Evolutionary conservation across 2,113 vertebrate genomes (phyloP), one percentile per base, ranked within the genome.

Genomic region (Prochilodus magdalenae): DNA sequence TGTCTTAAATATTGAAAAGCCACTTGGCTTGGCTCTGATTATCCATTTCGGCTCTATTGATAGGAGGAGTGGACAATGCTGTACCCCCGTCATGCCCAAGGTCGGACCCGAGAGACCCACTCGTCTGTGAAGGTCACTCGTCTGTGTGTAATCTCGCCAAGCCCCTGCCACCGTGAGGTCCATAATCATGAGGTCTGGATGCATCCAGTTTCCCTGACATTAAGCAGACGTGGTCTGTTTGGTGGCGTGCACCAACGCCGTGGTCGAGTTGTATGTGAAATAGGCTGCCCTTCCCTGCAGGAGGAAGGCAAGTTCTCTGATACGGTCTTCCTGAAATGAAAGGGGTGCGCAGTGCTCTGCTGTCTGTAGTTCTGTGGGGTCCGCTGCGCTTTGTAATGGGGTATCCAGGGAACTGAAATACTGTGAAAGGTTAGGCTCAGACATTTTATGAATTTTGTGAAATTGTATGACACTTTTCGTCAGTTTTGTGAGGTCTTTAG

Each of bases 81-180:
- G 8, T 5, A 16, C 13, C 12, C 60, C 26, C 60, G 24, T 66
- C 65, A 29, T 22, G 65, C 16, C 6, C 33, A 67, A 67, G 65
- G 65, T 67, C 65, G 22, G 62, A 30, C 65, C 65, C 22, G 29
- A 67, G 65, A 67, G 65, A 67, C 33, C 33, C 16, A 22, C 65
- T 67, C 29, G 20, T 67, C 30, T 67, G 65, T 67, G 65, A 67
- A 67, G 65, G 65, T 67, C 65, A 67, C 22, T 33, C 20, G 30
- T 36, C 65, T 67, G 65, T 29, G 14, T 63, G 24, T 65, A 65
- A 30, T 65, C 62, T 65, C 62, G 18, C 14, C 29, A 16, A 36
- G 30, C 20, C 29, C 20, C 30, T 67, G 65, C 30, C 6, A n/a
- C 20, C 65, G 20, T 33, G 18, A 67, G 65, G 65, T 36, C 62